These are phyloP conservation scores for Pseudomyrmex dendroicus DNA, from an alignment of 1,140 invertebrate species.

Conservation along the genomic window DNA sequence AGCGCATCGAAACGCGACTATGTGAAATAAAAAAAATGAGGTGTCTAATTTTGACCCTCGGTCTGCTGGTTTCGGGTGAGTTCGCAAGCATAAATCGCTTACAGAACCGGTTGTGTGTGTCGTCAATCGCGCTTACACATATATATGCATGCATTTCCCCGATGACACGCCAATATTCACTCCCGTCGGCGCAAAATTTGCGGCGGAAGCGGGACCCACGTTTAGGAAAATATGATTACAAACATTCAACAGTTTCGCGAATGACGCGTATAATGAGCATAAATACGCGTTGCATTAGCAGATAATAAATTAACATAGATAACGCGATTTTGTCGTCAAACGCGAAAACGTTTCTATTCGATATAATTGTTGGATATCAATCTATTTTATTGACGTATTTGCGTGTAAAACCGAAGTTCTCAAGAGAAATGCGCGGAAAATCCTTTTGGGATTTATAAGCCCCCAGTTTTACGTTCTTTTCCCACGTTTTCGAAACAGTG, in stretches of 20 bases:
- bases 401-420: too few species aligned
- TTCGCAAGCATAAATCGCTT: constrained; percentile 13
- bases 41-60: constrained; percentile 71
- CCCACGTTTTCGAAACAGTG: background rate
- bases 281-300: background rate
- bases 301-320: background rate
- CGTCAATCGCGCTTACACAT: constrained; percentile 7
- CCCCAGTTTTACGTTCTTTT: background rate
- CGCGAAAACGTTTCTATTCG: background rate
- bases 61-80: constrained; percentile 72
- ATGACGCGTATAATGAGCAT: background rate
- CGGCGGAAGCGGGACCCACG: background rate
- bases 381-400: background rate
- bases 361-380: background rate
- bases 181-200: background rate
- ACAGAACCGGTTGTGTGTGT: background rate
- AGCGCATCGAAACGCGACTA: constrained; percentile 62
- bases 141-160: background rate
- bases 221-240: background rate
- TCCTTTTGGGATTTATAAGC: background rate
- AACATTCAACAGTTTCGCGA: background rate
- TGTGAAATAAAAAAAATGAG: constrained; percentile 71
- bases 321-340: background rate
- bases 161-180: constrained; percentile 21
- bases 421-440: background rate